These are phyloP conservation scores for Enteromius fasciolatus DNA, from an alignment of 2,797 vertebrate genomes.

Conservation along the genomic window DNA sequence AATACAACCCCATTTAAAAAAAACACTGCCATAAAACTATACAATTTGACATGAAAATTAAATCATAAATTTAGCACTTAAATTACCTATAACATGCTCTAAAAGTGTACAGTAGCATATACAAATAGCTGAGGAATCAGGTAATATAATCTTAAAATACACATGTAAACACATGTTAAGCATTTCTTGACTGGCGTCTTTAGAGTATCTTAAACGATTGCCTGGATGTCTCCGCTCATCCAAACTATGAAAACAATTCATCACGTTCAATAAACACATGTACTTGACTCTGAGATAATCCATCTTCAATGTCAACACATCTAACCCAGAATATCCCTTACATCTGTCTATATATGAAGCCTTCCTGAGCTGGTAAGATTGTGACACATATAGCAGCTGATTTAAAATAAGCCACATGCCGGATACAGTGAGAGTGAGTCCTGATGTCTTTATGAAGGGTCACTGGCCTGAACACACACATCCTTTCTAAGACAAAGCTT, in stretches of 20 bases:
- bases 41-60: not conserved
- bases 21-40: not conserved
- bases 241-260: slow-evolving; percentile 56
- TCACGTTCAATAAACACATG: slow-evolving; percentile 47
- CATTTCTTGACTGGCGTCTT: not conserved
- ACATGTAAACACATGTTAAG: not conserved
- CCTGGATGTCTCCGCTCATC: slow-evolving; percentile 63
- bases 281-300: slow-evolving; percentile 37
- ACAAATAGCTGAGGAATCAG: not conserved
- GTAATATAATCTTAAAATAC: slow-evolving; percentile 5
- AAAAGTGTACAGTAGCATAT: not conserved
- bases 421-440: slow-evolving; percentile 16
- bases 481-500: slow-evolving; percentile 44
- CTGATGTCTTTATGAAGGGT: slow-evolving; percentile 42
- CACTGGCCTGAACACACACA: slow-evolving; percentile 16
- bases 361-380: not conserved
- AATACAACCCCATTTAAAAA: not conserved
- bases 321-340: slow-evolving; percentile 38
- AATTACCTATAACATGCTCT: not conserved
- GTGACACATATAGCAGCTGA: slow-evolving; percentile 7
- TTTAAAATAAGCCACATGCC: slow-evolving; percentile 34
- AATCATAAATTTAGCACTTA: not conserved
- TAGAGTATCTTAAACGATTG: not conserved
- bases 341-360: slow-evolving; percentile 31
- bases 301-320: slow-evolving; percentile 48